A percentile compares a stretch with the other conserved stretches of the same genome.
phyloP scores from a whole-genome alignment of 30 jellyfish, hydroid and myxozoan genomes.

The Euphysa ruthae region DNA sequence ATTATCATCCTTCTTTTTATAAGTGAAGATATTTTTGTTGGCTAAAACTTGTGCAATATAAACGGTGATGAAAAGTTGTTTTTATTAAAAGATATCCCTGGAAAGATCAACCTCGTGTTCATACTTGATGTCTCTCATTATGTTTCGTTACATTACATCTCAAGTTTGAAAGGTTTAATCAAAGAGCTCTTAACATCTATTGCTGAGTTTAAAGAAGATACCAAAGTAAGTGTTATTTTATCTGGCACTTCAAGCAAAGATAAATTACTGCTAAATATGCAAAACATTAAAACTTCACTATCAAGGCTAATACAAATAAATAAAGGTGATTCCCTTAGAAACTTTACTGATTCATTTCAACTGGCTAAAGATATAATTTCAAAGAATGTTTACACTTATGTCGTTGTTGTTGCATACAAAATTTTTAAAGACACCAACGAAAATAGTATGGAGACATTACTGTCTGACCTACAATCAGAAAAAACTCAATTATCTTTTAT shows the following conservation, averaged over 20 bases:
- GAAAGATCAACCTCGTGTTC: not conserved
- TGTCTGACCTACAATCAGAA: too few species aligned
- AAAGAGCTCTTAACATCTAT: not conserved
- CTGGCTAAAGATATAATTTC: not conserved
- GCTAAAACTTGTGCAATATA: too few species aligned
- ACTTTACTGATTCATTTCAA: slow-evolving; percentile 3
- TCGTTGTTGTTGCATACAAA: not conserved
- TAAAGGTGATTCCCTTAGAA: not conserved
- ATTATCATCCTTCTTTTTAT: too few species aligned
- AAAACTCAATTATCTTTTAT: not conserved
- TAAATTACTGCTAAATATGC: too few species aligned
- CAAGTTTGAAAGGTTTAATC: not conserved
- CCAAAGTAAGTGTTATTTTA: too few species aligned
- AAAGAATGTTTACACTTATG: not conserved
- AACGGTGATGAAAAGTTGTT: not conserved
- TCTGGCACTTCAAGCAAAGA: too few species aligned
- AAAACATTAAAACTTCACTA: not conserved
- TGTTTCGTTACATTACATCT: not conserved
- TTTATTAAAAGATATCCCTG: not conserved
- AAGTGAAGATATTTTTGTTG: too few species aligned
- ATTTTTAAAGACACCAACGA: not conserved
- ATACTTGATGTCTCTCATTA: slow-evolving; percentile 16
- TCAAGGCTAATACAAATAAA: not conserved
- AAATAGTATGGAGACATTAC: not conserved
- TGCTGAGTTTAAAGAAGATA: too few species aligned